These are phyloP conservation scores for Zeus faber DNA, from an alignment of 2,113 vertebrate species.

Conservation along the genomic window DNA sequence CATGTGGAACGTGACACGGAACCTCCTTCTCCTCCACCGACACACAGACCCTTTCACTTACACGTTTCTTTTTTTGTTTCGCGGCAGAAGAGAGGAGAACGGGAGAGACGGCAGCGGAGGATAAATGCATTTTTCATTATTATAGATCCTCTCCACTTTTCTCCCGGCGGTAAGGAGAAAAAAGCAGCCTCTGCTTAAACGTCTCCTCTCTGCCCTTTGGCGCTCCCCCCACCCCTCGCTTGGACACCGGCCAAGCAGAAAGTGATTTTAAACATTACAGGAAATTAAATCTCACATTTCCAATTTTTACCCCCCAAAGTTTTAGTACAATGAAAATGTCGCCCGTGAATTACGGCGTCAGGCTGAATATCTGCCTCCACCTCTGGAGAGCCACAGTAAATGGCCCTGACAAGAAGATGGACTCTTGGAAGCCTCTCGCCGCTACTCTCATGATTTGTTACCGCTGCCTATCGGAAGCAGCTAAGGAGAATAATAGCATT, in stretches of 20 bases:
- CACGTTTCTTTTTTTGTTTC: slow-evolving; percentile 36
- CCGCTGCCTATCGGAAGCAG: slow-evolving; percentile 41
- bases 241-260: slow-evolving; percentile 91
- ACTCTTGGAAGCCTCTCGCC: slow-evolving; percentile 8
- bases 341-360: slow-evolving; percentile 95
- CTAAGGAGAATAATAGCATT: slow-evolving; percentile 13
- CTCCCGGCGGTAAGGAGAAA: slow-evolving; percentile 69
- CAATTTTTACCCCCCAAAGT: slow-evolving; percentile 87
- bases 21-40: slow-evolving; percentile 47
- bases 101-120: slow-evolving; percentile 53
- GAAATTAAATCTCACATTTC: slow-evolving; percentile 99
- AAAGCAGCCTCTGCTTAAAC: slow-evolving; percentile 88
- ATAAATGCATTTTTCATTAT: slow-evolving; percentile 75
- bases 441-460: slow-evolving; percentile 22
- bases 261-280: slow-evolving; percentile 97
- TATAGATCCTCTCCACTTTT: slow-evolving; percentile 71
- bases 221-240: slow-evolving; percentile 80
- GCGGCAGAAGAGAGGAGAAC: not conserved
- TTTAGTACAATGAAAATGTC: slow-evolving; percentile 96
- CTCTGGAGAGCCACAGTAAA: slow-evolving; percentile 88
- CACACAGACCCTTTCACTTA: slow-evolving; percentile 28
- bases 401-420: slow-evolving; percentile 81
- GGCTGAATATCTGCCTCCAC: slow-evolving; percentile 85
- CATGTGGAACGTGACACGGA: slow-evolving; percentile 57
- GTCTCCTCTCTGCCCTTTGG: slow-evolving; percentile 88